Evolutionary conservation across 2,888 invertebrate genomes (phyloP), one percentile per base, ranked within the genome.

Genomic region (Oscheius sp.): DNA sequence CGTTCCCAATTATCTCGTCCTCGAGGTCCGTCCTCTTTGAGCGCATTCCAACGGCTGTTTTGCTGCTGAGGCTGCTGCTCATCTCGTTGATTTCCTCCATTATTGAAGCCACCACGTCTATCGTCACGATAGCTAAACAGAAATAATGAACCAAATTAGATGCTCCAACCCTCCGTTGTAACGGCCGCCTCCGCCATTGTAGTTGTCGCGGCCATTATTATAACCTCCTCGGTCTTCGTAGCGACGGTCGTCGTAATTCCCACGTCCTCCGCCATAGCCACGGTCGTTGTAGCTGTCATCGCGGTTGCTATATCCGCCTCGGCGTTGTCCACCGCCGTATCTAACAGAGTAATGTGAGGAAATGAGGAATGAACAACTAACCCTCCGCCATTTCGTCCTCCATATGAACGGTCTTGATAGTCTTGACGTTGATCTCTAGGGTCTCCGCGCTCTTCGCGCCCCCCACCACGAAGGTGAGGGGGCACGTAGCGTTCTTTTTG

Each of bases 391-490:
- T 57, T 52, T 29, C 65, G 46, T 17, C 61, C 52, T 20, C 63
- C 61, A 45, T 58, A 39, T 42, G 33, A 31, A n/a, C 67, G 34
- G 33, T 55, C 48, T 12, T 65, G 46, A 39, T 65, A 39, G 20
- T 68, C 68, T 31, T 52, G 33, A 37, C 61, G 55, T 23, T 69
- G 64, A 23, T 65, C 65, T 33, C 55, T 29, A 27, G 58, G 55
- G 20, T 71, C 70, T 34, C 34, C 73, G 31, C 31, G 64, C 12
- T 66, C 69, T 17, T 67, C 76, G 50, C 72, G 65, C 23, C 45
- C 61, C 42, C 61, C 61, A 39, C 71, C 72, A 42, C 84, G 80
- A 50, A 80, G 76, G 67, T 78, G 78, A 53, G 84, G 84, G 64
- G 84, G 84, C 27, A 84, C 82, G 74, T 84, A 84, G 57, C 61